These are phyloP conservation scores for Cryptoprocta ferox DNA, from an alignment of 2,797 vertebrate species.

Conservation along the genomic window DNA sequence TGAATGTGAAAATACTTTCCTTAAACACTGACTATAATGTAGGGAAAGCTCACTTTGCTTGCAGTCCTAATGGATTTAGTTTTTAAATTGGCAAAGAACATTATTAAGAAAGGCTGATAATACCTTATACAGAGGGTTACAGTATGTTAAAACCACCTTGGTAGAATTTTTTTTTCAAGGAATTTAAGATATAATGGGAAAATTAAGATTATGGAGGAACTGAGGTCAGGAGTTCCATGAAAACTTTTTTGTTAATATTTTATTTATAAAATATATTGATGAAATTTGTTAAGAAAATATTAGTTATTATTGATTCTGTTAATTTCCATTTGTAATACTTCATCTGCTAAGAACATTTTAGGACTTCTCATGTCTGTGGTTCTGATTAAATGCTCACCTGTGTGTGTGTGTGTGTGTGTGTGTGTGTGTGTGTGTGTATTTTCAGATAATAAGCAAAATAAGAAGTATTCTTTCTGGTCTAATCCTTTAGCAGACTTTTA, in stretches of 20 bases:
- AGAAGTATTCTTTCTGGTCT: background rate
- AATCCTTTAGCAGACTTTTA: background rate
- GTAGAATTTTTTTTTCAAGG: background rate
- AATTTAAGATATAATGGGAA: background rate
- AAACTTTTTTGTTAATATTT: background rate
- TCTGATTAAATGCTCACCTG: background rate
- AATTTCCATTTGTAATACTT: background rate
- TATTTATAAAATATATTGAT: background rate
- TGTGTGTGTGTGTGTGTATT: background rate
- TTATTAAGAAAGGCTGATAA: background rate
- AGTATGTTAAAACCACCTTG: background rate
- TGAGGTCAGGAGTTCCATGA: background rate
- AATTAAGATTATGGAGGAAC: background rate
- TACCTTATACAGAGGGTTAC: background rate
- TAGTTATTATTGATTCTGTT: background rate
- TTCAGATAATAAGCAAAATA: background rate
- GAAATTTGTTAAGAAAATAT: background rate
- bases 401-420: background rate
- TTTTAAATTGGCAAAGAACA: background rate
- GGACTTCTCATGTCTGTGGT: background rate
- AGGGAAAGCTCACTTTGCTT: slow-evolving; percentile 1
- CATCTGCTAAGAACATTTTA: background rate
- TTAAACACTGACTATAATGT: background rate
- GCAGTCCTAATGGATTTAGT: background rate
- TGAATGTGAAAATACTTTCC: background rate